Conservation (phyloP, 2,888 invertebrate species). For the Dromius quadrimaculatus region DNA sequence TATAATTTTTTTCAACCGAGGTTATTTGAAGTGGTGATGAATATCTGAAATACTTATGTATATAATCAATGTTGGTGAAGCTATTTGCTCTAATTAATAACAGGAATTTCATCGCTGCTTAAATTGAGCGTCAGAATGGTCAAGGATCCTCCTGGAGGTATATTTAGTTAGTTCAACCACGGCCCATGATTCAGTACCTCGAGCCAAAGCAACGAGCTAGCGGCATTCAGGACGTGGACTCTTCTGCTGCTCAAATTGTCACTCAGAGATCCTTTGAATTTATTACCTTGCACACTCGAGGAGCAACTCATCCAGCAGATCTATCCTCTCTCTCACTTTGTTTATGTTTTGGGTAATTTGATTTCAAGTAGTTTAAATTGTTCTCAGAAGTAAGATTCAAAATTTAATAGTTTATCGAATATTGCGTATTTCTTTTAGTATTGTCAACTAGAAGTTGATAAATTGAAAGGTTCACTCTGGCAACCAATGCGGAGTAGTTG, state of each 20-base stretch:
- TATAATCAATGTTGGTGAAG: conserved; percentile 37
- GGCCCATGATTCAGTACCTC: background rate
- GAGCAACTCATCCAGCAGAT: background rate
- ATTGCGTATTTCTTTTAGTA: no score
- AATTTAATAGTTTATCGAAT: no score
- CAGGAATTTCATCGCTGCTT: conserved; percentile 30
- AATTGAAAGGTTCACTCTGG: no score
- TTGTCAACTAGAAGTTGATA: no score
- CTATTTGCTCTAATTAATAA: conserved; percentile 34
- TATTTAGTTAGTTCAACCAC: conserved; percentile 2
- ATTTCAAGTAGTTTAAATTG: conserved; percentile 25
- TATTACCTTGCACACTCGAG: conserved; percentile 7
- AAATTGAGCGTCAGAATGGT: conserved; percentile 30
- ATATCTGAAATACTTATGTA: background rate
- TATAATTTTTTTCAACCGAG: no score
- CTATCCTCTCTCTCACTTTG: conserved; percentile 15
- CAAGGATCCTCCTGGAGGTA: conserved; percentile 27
- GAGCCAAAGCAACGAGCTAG: no score
- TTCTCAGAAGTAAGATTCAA: conserved; percentile 10
- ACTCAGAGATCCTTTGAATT: conserved; percentile 32
- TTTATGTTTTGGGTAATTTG: conserved; percentile 21
- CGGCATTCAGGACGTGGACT: no score
- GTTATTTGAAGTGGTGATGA: background rate
- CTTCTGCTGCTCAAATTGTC: conserved; percentile 20
- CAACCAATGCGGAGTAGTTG: no score